Percentiles rank a stretch among this genome's conserved stretches.
These are phyloP conservation scores for Ceyx melanurus DNA, from an alignment of 2,113 vertebrate genomes.

Conservation along the genomic window DNA sequence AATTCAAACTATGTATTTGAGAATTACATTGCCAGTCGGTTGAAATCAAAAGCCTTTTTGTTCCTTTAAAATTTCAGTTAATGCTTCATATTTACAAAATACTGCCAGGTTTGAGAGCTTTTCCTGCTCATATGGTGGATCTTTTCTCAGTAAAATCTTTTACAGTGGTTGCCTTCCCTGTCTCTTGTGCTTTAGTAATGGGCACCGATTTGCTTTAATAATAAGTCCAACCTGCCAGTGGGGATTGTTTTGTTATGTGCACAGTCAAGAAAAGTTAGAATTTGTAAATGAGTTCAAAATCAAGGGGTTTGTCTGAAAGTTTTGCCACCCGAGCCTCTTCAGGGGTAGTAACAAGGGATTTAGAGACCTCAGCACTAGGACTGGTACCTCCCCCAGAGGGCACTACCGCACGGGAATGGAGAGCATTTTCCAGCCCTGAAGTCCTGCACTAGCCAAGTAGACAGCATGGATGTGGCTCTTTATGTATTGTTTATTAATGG, in stretches of 20 bases:
- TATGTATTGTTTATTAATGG: accelerated
- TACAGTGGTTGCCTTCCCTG: not conserved
- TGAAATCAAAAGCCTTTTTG: conserved; percentile 7
- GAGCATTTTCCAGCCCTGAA: not conserved
- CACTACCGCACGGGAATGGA: not conserved
- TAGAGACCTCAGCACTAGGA: not conserved
- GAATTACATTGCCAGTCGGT: not conserved
- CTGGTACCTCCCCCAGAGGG: not conserved
- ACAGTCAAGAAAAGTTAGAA: not conserved
- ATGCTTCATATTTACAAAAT: not conserved
- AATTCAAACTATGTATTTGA: not conserved
- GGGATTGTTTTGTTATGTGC: not conserved
- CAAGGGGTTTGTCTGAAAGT: not conserved
- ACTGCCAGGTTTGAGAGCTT: not conserved
- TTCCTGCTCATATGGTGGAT: not conserved
- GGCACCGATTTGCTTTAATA: not conserved
- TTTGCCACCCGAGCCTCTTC: not conserved
- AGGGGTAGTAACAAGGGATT: too few relatives aligned
- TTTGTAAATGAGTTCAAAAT: not conserved
- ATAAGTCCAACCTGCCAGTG: not conserved
- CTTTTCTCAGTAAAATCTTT: not conserved
- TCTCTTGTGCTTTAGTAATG: not conserved
- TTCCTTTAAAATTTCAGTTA: not conserved
- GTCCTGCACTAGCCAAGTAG: not conserved
- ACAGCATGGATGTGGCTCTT: not conserved